Evolutionary conservation across 2,888 invertebrate species (phyloP).

Genomic region (Cataglyphis altisquamis): DNA sequence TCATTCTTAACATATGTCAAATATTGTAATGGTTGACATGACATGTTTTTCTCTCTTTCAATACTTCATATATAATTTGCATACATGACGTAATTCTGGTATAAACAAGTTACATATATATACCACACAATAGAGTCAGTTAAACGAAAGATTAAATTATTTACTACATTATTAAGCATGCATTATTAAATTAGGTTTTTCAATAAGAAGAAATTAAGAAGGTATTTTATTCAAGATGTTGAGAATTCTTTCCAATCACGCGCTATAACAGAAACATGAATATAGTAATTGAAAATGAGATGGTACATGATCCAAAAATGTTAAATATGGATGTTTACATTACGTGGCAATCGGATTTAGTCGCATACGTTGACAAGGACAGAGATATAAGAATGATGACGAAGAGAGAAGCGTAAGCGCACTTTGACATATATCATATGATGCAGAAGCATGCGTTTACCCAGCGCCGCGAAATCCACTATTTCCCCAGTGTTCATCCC

Average conservation of each 20-base stretch:
- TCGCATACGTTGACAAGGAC: not conserved
- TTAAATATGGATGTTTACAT: not conserved
- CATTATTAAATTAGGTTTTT: not conserved
- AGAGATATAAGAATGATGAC: not conserved
- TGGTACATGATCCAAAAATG: not conserved
- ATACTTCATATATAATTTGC: not conserved
- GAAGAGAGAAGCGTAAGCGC: not conserved
- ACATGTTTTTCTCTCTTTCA: not conserved
- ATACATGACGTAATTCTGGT: not conserved
- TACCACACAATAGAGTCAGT: not conserved
- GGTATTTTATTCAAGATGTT: not conserved
- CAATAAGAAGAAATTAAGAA: not conserved
- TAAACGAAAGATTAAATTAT: not conserved
- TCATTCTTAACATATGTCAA: not conserved
- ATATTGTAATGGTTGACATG: not conserved
- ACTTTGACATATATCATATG: not conserved
- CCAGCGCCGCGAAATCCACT: slow-evolving; percentile 68
- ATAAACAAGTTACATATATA: not conserved
- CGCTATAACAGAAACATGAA: not conserved
- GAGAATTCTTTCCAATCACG: not conserved
- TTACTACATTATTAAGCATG: not conserved
- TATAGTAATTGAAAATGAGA: not conserved
- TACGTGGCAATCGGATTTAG: not conserved
- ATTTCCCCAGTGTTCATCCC: slow-evolving; percentile 62
- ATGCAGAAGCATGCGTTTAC: slow-evolving; percentile 56